phyloP scores from a whole-genome alignment of 2,888 invertebrate species.

The Helicoverpa assulta region DNA sequence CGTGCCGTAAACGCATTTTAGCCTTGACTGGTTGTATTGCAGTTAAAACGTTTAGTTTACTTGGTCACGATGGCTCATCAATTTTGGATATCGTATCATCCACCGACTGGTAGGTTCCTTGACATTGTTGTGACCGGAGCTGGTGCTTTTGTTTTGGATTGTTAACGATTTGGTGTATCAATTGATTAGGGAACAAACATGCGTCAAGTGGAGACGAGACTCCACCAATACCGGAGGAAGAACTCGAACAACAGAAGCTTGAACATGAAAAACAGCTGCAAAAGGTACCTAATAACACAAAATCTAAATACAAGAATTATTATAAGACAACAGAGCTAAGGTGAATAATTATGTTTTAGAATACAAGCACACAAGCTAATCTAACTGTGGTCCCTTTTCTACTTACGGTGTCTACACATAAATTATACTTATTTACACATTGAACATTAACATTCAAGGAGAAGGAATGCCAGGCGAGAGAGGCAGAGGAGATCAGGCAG shows the following conservation, averaged over 20 bases:
- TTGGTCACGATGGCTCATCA: conserved; percentile 94
- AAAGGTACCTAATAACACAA: conserved; percentile 73
- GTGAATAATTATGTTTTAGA: no score
- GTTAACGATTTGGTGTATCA: conserved; percentile 26
- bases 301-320: neutral
- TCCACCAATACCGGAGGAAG: conserved; percentile 86
- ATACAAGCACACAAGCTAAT: no score
- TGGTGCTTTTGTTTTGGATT: conserved; percentile 28
- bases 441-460: conserved; percentile 78
- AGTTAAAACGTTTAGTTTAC: conserved; percentile 40
- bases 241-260: conserved; percentile 91
- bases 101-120: conserved; percentile 91
- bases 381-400: conserved; percentile 6
- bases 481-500: conserved; percentile 89
- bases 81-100: conserved; percentile 96
- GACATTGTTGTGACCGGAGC: conserved; percentile 23
- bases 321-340: no score
- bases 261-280: conserved; percentile 91
- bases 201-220: conserved; percentile 89
- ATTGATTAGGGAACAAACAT: conserved; percentile 79
- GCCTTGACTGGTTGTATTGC: conserved; percentile 38
- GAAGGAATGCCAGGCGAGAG: conserved; percentile 90
- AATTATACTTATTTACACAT: neutral
- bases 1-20: conserved; percentile 56
- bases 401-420: conserved; percentile 17